Evolutionary conservation across 2,888 invertebrate species (phyloP), one percentile per base, ranked within the genome.

Genomic region (Blastobasis lacticolella): DNA sequence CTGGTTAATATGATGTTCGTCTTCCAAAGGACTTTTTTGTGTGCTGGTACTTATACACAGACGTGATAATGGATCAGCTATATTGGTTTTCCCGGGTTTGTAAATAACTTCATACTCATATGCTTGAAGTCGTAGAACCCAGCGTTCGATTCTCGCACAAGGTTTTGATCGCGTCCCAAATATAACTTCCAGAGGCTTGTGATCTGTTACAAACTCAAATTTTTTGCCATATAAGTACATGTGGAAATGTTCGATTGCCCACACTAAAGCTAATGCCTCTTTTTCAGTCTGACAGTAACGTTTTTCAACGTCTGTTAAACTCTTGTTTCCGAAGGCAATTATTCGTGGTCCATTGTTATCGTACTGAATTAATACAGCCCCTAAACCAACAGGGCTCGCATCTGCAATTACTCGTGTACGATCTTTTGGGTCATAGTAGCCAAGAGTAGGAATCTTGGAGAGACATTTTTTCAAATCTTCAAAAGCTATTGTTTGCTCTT

Each of bases 241-340:
- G 5, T 54, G 10, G 38, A 61, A 61, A 48, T 61, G 23, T 23
- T 23, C 23, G 3, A 23, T 23, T 23, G 61, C 59, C 60, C 63
- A 62, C 0, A 62, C 62, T 5, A 63, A 37, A 0, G 57, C 56
- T 3, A 60, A 36, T 1, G 62, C 63, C 45, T 61, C 61, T 42
- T 64, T 64, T 46, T 64, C 63, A 0, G 64, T 62, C 38, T 63
- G 63, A 23, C 59, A 57, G 45, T 63, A 61, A 4, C 59, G 45
- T n/a, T 48, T 48, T 54, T 63, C 61, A 10, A 49, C 49, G 3
- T 58, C 60, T 6, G 57, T 58, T 4, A 65, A 40, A 8, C 46
- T 56, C 46, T 57, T 60, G 23, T 63, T 45, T 1, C 64, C 63
- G 49, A 49, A 63, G 0, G 62, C 64, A 36, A 62, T 62, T 3